Percentiles rank a stretch among this genome's conserved stretches.
phyloP scores from a whole-genome alignment of 2,113 vertebrate genomes.

The Lasiurus cinereus region DNA sequence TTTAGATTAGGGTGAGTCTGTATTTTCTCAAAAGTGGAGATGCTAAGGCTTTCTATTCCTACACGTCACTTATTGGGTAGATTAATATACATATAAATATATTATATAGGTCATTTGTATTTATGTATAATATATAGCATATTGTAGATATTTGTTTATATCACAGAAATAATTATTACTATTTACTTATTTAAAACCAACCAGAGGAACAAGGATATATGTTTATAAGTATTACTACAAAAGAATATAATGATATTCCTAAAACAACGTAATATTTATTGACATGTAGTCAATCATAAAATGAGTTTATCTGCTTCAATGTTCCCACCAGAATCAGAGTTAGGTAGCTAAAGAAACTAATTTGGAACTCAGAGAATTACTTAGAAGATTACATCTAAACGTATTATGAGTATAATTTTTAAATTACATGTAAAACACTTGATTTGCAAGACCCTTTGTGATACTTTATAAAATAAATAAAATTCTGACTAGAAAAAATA shows the following conservation, averaged over 20 bases:
- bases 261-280: neutral
- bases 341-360: neutral
- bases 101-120: neutral
- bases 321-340: neutral
- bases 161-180: neutral
- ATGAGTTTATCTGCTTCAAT: neutral
- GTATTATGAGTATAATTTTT: no score
- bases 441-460: no score
- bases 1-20: neutral
- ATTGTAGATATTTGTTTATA: neutral
- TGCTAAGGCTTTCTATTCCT: neutral
- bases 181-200: neutral
- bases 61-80: neutral
- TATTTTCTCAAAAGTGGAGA: neutral
- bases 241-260: neutral
- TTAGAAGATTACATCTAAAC: no score
- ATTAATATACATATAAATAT: neutral
- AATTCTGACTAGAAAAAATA: no score
- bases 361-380: no score
- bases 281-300: constrained; percentile 26
- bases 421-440: no score
- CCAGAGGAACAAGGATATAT: neutral
- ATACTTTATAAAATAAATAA: no score
- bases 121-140: neutral
- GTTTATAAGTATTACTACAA: neutral